Evolutionary conservation across 2,888 invertebrate species (phyloP).

Genomic region (Thymelicus acteon): DNA sequence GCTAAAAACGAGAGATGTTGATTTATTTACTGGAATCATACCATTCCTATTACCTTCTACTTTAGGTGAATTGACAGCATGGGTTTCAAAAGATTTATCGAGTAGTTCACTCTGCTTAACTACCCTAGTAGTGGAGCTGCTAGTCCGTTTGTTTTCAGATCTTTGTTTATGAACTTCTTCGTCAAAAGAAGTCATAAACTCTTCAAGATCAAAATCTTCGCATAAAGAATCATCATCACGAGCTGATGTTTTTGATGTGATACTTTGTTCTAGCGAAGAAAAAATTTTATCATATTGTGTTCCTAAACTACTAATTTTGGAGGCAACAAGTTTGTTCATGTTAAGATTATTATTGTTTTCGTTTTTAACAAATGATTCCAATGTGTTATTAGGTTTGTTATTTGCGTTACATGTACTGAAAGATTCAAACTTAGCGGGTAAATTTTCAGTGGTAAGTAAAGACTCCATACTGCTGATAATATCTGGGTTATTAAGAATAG

Average conservation of each 20-base stretch:
- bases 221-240: slow-evolving; percentile 83
- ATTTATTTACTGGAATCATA: slow-evolving; percentile 78
- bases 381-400: slow-evolving; percentile 60
- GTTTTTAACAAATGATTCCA: slow-evolving; percentile 48
- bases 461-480: slow-evolving; percentile 83
- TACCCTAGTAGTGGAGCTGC: slow-evolving; percentile 79
- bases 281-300: slow-evolving; percentile 82
- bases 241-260: slow-evolving; percentile 74
- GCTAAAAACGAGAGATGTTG: slow-evolving; percentile 85
- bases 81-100: slow-evolving; percentile 63
- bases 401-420: slow-evolving; percentile 65
- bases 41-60: slow-evolving; percentile 60
- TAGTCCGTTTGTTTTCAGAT: slow-evolving; percentile 72
- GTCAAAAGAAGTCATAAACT: slow-evolving; percentile 88
- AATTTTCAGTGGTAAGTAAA: slow-evolving; percentile 77
- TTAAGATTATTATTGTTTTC: slow-evolving; percentile 52
- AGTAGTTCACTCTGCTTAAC: slow-evolving; percentile 68
- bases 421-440: slow-evolving; percentile 78
- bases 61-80: slow-evolving; percentile 70
- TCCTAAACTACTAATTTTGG: slow-evolving; percentile 73
- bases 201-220: slow-evolving; percentile 87
- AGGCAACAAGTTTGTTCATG: slow-evolving; percentile 55
- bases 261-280: slow-evolving; percentile 78
- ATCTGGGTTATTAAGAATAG: slow-evolving; percentile 79
- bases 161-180: slow-evolving; percentile 83